Percentiles rank a stretch among this genome's conserved stretches.
Evolutionary conservation across 2,797 vertebrate genomes (phyloP).

Genomic region (Eulemur albifrons): DNA sequence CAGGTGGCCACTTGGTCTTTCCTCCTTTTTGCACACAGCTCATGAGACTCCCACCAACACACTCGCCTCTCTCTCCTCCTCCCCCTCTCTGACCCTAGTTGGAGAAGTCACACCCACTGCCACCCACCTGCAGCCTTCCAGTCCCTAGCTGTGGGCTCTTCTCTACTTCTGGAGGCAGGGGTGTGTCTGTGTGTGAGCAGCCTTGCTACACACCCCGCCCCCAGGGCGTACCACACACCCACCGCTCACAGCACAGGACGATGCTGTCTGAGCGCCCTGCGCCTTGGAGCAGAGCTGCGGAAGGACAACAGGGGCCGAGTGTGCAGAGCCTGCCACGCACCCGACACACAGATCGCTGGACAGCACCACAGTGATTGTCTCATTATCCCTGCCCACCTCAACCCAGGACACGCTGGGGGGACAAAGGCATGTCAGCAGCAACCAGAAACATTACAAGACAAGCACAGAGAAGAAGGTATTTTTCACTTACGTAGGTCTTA

Average conservation of each 20-base stretch:
- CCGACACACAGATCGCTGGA: rapidly evolving
- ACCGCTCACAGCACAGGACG: not conserved
- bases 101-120: not conserved
- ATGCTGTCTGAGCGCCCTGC: not conserved
- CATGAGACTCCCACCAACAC: not conserved
- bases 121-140: not conserved
- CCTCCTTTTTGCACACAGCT: not conserved
- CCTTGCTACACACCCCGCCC: not conserved
- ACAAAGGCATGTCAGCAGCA: not conserved
- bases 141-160: not conserved
- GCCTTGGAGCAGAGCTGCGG: not conserved
- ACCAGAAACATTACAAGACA: not conserved
- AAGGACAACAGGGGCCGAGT: not conserved
- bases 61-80: not conserved
- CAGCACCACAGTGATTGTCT: not conserved
- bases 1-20: not conserved
- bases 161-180: not conserved
- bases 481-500: not conserved
- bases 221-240: not conserved
- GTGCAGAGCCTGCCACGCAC: not conserved
- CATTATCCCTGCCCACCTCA: not conserved
- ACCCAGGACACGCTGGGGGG: not conserved
- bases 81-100: not conserved
- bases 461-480: not conserved
- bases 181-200: not conserved